Conservation (phyloP, 2,888 invertebrate genomes). For the Tetranychus piercei region DNA sequence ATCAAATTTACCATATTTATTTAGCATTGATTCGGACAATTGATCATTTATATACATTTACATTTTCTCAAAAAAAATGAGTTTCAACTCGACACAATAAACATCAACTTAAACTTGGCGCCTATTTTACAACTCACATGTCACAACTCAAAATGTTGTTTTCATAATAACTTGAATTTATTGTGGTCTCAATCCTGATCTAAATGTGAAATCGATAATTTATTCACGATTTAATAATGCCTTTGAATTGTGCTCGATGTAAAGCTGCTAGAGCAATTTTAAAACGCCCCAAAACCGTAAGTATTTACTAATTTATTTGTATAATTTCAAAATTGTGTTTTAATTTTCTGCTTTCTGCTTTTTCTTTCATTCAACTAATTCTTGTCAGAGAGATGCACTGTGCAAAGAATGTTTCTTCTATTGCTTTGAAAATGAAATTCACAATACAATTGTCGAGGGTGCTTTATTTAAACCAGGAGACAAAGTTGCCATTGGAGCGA, state of each 20-base stretch:
- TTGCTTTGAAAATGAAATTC: constrained; percentile 85
- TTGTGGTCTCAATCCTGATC: no score
- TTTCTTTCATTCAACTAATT: constrained; percentile 12
- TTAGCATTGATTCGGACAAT: no score
- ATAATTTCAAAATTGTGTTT: neutral
- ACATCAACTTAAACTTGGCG: no score
- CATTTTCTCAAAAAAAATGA: no score
- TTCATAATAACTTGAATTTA: no score
- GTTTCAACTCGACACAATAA: no score
- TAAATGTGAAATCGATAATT: no score
- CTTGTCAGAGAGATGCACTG: constrained; percentile 59
- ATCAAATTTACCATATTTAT: no score
- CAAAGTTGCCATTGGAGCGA: constrained; percentile 74
- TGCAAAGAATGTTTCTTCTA: constrained; percentile 86
- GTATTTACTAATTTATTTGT: constrained; percentile 14
- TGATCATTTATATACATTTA: no score
- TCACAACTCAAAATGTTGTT: no score
- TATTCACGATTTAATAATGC: neutral
- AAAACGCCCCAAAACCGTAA: constrained; percentile 34
- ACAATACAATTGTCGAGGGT: constrained; percentile 64
- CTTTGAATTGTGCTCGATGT: constrained; percentile 24
- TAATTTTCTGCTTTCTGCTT: neutral
- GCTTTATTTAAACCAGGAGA: constrained; percentile 62
- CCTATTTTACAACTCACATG: no score
- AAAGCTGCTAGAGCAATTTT: constrained; percentile 29